Conservation (phyloP, 2,888 invertebrate species). For the Sepiola atlantica region DNA sequence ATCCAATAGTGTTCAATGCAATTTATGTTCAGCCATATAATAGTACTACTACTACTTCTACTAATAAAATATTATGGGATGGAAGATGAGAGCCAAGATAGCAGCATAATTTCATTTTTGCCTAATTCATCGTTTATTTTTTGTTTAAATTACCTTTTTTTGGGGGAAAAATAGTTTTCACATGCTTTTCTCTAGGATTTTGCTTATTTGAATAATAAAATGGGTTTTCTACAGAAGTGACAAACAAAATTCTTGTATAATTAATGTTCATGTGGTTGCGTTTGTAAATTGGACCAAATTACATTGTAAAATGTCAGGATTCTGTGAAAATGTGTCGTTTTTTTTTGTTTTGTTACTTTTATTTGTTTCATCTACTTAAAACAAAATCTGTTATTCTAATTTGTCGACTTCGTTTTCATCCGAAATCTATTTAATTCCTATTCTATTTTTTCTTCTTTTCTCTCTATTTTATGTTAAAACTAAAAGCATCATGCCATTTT, state of each 20-base stretch:
- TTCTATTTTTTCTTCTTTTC: neutral
- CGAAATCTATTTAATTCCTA: neutral
- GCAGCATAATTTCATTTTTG: neutral
- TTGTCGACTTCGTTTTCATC: neutral
- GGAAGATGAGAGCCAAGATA: too few species aligned
- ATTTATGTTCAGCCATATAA: too few species aligned
- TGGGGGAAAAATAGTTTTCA: neutral
- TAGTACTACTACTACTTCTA: too few species aligned
- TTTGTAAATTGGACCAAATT: constrained; percentile 6
- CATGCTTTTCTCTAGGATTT: neutral
- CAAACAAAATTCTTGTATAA: neutral
- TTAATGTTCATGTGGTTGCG: neutral
- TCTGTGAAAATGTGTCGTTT: neutral
- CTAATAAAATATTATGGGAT: too few species aligned
- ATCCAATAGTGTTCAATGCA: too few species aligned
- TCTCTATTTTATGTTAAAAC: neutral
- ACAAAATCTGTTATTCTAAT: neutral
- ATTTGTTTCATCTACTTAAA: neutral
- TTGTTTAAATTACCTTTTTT: too few species aligned
- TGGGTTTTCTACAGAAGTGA: neutral
- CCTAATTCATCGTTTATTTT: neutral
- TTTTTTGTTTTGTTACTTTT: neutral
- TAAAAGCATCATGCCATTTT: neutral
- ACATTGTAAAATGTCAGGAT: neutral
- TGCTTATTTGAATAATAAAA: neutral